Base-by-base conservation (phyloP, 64 coral and sea anemone genomes). In the Montipora foliosa region DNA sequence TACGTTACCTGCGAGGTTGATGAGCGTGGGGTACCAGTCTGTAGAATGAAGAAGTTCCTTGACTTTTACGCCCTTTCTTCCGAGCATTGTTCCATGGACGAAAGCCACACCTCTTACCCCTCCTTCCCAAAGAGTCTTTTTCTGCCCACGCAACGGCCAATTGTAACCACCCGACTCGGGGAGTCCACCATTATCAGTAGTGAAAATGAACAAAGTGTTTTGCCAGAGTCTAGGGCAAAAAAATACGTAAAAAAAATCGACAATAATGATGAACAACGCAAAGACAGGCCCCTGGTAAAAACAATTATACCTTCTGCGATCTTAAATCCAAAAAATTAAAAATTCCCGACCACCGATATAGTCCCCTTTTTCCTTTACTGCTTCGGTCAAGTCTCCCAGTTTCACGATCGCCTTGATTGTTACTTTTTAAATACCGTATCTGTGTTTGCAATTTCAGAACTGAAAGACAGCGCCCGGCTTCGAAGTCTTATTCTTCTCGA, bases 1-100 rank as follows among this genome's bases (percentile, higher is more conserved):
- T 81, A 4, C 4, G 8, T 51, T 47, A 93, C 92, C 92, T 52
- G 76, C 84, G 3, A 93, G 77, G 66, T 85, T 79, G 45, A 86
- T 79, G 3, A 93, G 77, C n/a, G 91, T 93, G 20, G 91, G 91
- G 78, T 83, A 93, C 91, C 91, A 93, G 81, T 93, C 92, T 37
- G 92, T 93, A 3, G 86, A 76, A 74, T 93, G 92, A 85, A 93
- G 75, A 24, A 88, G 67, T 62, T 93, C 84, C 15, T 70, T 93
- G 50, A 7, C 62, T 61, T 79, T 79, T 13, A 77, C 77, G 24
- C 83, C 75, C 80, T 88, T 93, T 15, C 51, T 79, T 13, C 68
- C 25, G 1, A 93, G 51, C 91, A 87, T 93, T 9, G 55, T 62
- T 24, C 91, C 83, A 79, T 93, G 91, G 62, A 93, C 91, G 87